phyloP scores from a whole-genome alignment of 2,113 vertebrate genomes.

The Zosterops japonicus region DNA sequence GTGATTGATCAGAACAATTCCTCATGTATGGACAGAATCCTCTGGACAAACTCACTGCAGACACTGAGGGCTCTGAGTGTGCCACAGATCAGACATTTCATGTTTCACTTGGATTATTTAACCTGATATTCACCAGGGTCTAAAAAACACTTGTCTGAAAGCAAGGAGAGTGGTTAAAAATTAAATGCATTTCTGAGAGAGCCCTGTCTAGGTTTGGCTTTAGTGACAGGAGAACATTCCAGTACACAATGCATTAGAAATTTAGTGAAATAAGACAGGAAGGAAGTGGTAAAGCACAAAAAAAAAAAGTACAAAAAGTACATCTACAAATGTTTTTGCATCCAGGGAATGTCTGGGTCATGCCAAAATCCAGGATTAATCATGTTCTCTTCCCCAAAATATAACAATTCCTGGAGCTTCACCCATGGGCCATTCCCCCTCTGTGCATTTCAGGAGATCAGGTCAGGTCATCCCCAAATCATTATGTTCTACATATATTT shows the following conservation, averaged over 20 bases:
- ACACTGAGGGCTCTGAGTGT: slow-evolving; percentile 27
- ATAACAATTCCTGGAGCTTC: background rate
- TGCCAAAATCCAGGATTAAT: background rate
- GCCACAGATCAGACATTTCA: slow-evolving; percentile 14
- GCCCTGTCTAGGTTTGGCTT: background rate
- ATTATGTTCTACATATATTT: background rate
- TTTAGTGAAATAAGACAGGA: background rate
- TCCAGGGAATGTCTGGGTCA: background rate
- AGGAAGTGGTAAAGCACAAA: background rate
- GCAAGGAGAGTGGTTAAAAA: slow-evolving; percentile 10
- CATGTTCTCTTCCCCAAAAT: background rate
- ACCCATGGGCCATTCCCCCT: background rate
- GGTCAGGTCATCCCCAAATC: background rate
- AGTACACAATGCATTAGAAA: background rate
- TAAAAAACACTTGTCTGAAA: background rate
- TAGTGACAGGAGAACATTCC: background rate
- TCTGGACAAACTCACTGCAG: slow-evolving; percentile 53
- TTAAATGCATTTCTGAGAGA: slow-evolving; percentile 8
- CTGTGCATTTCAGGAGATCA: background rate
- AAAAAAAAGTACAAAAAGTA: background rate
- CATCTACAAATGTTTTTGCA: background rate
- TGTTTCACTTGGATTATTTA: slow-evolving; percentile 52
- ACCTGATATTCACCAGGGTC: slow-evolving; percentile 18
- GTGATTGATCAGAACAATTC: slow-evolving; percentile 71
- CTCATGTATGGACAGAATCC: slow-evolving; percentile 52